Evolutionary conservation across 2,888 invertebrate species (phyloP).

Genomic region (Ceraclea dissimilis): DNA sequence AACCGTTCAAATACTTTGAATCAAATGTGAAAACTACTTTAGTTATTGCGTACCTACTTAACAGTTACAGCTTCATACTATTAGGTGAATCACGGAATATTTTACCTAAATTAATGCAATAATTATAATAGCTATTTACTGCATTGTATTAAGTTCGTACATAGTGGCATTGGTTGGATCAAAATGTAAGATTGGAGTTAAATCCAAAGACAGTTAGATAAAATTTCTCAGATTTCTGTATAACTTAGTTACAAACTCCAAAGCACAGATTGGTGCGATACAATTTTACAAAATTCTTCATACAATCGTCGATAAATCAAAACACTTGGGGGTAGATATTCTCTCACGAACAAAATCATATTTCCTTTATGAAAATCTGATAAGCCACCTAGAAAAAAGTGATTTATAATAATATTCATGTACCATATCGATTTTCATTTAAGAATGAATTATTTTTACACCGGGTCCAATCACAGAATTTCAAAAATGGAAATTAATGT

Average conservation of each 20-base stretch:
- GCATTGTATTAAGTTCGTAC: no score
- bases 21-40: background rate
- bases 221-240: no score
- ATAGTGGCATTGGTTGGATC: no score
- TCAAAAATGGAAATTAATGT: background rate
- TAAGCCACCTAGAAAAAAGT: background rate
- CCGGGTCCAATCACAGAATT: background rate
- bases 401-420: constrained; percentile 2
- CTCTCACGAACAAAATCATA: constrained; percentile 2
- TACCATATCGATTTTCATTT: constrained; percentile 16
- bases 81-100: no score
- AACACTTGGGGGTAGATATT: background rate
- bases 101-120: no score
- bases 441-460: constrained; percentile 4
- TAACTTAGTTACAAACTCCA: no score
- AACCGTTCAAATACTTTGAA: background rate
- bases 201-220: no score
- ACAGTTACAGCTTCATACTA: no score
- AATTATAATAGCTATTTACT: no score
- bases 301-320: background rate
- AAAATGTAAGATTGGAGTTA: no score
- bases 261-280: no score
- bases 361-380: constrained; percentile 3
- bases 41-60: background rate
- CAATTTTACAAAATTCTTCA: background rate